Evolutionary conservation across 2,888 invertebrate species (phyloP), one percentile per base, ranked within the genome.

Genomic region (Micropterix aruncella): DNA sequence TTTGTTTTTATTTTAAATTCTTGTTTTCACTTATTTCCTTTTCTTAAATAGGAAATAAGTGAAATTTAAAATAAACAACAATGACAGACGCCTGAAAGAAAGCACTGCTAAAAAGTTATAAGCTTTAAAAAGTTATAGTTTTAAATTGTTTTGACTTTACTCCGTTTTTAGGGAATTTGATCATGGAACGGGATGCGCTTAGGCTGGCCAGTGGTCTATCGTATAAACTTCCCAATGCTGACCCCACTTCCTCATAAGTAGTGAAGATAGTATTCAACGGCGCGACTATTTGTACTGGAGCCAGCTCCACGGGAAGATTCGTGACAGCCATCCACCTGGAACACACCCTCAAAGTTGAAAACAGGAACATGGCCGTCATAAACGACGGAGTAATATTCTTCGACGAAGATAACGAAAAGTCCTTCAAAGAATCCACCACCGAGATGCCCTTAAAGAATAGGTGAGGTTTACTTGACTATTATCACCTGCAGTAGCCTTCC

Each of bases 271-370:
- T 49, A 41, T 58, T 61, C 40, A 60, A 59, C 38, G 47, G 51
- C 40, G 38, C 47, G 18, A 48, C 44, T 44, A 54, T 56, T 14
- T 62, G 61, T 44, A 37, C 41, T 2, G 61, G 60, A 40, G 12
- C 7, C 27, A 12, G 27, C 27, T 27, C 27, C 7, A 12, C 60
- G 37, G 59, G 60, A 41, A 54, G 57, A 43, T 62, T 62, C 45
- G 62, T 73, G 2, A 70, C 73, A 4, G 69, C 67, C 0, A 60
- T 73, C 19, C 69, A 63, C 44, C 62, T 76, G 0, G 69, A 71
- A 46, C 72, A 74, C 54, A 65, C 62, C 27, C 55, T 75, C n/a
- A 66, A 57, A 52, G 68, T 1, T 15, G 37, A 7, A 9, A 9
- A 27, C 19, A n/a, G 16, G 5, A 27, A 27, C 7, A 5, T 27